These are phyloP conservation scores for Dinoponera quadriceps DNA, from an alignment of 1,140 invertebrate genomes.

Conservation along the genomic window DNA sequence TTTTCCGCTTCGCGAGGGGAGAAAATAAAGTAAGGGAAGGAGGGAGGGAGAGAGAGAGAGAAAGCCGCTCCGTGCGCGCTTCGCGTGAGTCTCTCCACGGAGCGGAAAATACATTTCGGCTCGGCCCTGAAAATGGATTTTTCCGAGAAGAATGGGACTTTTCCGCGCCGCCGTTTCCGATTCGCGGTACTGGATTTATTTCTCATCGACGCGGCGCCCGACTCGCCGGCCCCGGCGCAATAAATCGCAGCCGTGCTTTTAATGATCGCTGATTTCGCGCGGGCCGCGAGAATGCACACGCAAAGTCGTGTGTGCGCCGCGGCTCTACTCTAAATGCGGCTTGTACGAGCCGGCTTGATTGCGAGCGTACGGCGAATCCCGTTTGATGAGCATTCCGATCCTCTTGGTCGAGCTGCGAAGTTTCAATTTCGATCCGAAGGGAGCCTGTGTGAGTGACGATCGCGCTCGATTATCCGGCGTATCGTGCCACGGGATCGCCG, in stretches of 20 bases:
- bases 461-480: background rate
- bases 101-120: conserved; percentile 24
- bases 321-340: background rate
- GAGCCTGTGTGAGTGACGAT: background rate
- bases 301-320: too few species aligned
- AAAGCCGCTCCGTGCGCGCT: background rate
- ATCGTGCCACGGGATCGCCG: background rate
- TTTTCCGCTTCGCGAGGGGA: background rate
- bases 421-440: conserved; percentile 32
- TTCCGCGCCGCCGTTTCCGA: background rate
- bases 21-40: conserved; percentile 1
- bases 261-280: conserved; percentile 30
- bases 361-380: background rate
- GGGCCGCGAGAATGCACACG: background rate
- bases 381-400: conserved; percentile 19
- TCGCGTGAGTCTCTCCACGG: background rate
- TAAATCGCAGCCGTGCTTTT: conserved; percentile 32
- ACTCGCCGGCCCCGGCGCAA: conserved; percentile 61
- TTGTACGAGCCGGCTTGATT: conserved; percentile 27
- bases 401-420: background rate
- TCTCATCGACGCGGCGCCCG: conserved; percentile 19
- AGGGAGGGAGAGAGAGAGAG: too few species aligned
- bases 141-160: conserved; percentile 15
- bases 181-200: conserved; percentile 15
- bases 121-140: conserved; percentile 26